These are phyloP conservation scores for Euphonia xanthogaster DNA, from an alignment of 2,797 vertebrate genomes.

Conservation along the genomic window DNA sequence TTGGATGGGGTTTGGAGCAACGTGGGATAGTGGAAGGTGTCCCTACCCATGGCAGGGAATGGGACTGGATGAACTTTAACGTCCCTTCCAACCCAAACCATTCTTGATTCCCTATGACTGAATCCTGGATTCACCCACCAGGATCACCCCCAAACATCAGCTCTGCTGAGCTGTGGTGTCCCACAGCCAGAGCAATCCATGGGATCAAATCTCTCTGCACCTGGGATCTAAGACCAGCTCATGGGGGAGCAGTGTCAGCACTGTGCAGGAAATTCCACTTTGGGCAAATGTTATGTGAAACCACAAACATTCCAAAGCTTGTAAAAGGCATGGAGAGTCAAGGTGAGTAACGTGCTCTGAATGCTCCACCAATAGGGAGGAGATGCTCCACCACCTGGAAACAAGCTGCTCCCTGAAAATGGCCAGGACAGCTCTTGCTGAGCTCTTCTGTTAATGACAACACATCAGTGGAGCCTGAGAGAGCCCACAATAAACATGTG, in stretches of 20 bases:
- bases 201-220: not conserved
- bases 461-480: not conserved
- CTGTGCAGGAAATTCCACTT: not conserved
- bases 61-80: not conserved
- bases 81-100: not conserved
- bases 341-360: not conserved
- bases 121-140: not conserved
- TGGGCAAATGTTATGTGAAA: not conserved
- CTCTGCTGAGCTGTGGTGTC: not conserved
- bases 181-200: not conserved
- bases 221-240: not conserved
- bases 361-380: not conserved
- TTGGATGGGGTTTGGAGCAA: rapidly evolving
- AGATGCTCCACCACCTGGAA: not conserved
- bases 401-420: not conserved
- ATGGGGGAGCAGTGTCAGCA: not conserved
- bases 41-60: not conserved
- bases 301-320: not conserved
- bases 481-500: not conserved
- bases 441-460: not conserved
- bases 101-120: too few relatives aligned
- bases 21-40: not conserved
- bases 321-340: not conserved
- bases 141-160: not conserved
- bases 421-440: not conserved